A percentile compares a stretch with the other conserved stretches of the same genome.
Evolutionary conservation across 2,113 vertebrate genomes (phyloP).

Genomic region (Podarcis muralis): DNA sequence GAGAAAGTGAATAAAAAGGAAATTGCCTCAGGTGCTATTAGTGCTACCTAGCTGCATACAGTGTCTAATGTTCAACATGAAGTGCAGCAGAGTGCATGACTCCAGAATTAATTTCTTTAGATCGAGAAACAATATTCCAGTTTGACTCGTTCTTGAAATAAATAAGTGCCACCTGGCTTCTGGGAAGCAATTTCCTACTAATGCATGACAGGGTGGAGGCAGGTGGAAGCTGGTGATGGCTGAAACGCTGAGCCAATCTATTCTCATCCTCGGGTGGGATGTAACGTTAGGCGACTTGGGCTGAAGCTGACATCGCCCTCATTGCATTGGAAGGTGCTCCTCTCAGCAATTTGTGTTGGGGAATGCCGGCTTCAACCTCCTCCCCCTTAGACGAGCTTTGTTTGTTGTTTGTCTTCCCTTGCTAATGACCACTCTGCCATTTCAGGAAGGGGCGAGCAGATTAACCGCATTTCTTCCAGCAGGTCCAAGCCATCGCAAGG

Average conservation of each 20-base stretch:
- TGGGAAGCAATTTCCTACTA: slow-evolving; percentile 38
- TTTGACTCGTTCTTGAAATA: slow-evolving; percentile 28
- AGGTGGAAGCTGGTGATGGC: slow-evolving; percentile 1
- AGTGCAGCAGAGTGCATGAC: slow-evolving; percentile 45
- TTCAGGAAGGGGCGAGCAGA: neutral
- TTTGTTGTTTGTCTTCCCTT: neutral
- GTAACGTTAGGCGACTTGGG: slow-evolving; percentile 16
- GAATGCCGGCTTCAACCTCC: slow-evolving; percentile 14
- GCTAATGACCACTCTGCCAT: slow-evolving; percentile 31
- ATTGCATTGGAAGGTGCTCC: neutral
- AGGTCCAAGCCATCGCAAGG: too few relatives aligned
- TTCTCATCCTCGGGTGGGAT: slow-evolving; percentile 28
- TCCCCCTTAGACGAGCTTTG: neutral
- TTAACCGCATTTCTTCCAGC: neutral
- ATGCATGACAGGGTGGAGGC: neutral
- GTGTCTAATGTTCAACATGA: slow-evolving; percentile 56
- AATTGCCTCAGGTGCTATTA: slow-evolving; percentile 58
- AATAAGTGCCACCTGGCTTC: slow-evolving; percentile 21
- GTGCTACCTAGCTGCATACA: slow-evolving; percentile 60
- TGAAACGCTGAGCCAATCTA: slow-evolving; percentile 20
- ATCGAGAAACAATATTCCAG: slow-evolving; percentile 28
- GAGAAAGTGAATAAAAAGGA: slow-evolving; percentile 52
- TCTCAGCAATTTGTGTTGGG: slow-evolving; percentile 32
- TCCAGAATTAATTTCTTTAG: slow-evolving; percentile 53
- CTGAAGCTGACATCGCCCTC: neutral